These are phyloP conservation scores for Girardia tigrina DNA, from an alignment of 2,888 invertebrate species.

Conservation along the genomic window DNA sequence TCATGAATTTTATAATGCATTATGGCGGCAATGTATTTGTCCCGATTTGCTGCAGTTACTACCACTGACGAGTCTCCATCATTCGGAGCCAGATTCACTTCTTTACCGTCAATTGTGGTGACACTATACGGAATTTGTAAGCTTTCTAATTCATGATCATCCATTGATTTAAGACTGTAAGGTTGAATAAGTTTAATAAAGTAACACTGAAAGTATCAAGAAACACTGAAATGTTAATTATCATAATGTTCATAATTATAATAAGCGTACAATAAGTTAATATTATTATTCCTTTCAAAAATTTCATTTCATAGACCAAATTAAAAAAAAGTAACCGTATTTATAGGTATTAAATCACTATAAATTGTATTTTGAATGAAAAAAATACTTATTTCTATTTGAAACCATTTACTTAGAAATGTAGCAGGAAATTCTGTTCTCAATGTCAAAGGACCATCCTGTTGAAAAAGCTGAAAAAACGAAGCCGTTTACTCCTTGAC, in stretches of 20 bases:
- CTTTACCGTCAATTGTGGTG: slow-evolving; percentile 39
- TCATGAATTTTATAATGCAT: slow-evolving; percentile 61
- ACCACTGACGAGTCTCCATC: slow-evolving; percentile 52
- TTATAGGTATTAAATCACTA: too few species aligned
- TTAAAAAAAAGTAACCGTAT: too few species aligned
- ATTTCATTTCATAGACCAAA: neutral
- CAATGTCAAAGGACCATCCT: too few species aligned
- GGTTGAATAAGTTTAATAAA: too few species aligned
- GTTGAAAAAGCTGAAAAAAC: too few species aligned
- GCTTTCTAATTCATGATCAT: neutral
- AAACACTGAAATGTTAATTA: neutral
- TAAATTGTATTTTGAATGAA: too few species aligned
- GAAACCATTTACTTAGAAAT: too few species aligned
- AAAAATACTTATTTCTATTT: too few species aligned
- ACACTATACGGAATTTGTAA: slow-evolving; percentile 15
- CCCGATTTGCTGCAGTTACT: slow-evolving; percentile 70
- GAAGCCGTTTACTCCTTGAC: too few species aligned
- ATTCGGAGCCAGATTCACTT: neutral
- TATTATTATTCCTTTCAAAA: neutral
- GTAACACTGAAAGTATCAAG: too few species aligned
- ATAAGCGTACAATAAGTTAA: neutral
- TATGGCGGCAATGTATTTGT: slow-evolving; percentile 77
- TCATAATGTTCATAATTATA: neutral
- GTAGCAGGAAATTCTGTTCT: too few species aligned
- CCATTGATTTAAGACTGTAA: neutral